phyloP scores from a whole-genome alignment of 2,888 invertebrate genomes.

The Phorcus lineatus region DNA sequence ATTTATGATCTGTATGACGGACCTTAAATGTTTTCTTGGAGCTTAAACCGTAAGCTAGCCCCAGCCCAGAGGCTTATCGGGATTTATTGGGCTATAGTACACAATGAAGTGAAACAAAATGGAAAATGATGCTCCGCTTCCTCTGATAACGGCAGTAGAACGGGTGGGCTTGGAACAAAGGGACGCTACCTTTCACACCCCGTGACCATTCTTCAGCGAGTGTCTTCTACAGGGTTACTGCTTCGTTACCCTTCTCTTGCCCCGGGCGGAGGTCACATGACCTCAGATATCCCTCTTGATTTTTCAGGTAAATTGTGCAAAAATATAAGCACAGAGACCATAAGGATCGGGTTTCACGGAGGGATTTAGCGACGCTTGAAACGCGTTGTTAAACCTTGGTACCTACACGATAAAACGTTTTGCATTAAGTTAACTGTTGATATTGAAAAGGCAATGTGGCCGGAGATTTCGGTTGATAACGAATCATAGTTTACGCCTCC shows the following conservation, averaged over 20 bases:
- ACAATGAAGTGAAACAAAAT: constrained; percentile 8
- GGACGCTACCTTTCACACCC: not conserved
- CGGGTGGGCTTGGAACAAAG: not conserved
- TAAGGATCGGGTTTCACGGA: not conserved
- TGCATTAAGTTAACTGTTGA: not conserved
- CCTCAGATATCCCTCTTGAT: not conserved
- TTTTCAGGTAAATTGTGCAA: constrained; percentile 7
- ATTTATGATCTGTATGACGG: not conserved
- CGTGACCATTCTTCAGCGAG: too few relatives aligned
- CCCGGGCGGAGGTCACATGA: not conserved
- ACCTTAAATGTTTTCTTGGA: not conserved
- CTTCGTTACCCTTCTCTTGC: not conserved
- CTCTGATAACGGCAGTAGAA: not conserved
- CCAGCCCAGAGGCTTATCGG: not conserved
- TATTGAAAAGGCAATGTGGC: constrained; percentile 1
- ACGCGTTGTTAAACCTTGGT: not conserved
- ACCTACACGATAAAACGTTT: constrained; percentile 6
- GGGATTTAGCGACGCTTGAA: not conserved
- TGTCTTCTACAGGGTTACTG: not conserved
- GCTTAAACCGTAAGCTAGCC: not conserved
- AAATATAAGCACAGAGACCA: not conserved
- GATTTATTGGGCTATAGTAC: not conserved
- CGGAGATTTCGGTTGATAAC: not conserved
- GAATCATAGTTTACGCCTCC: not conserved
- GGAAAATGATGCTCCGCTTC: not conserved